Evolutionary conservation across 2,888 invertebrate species (phyloP).

Genomic region (Iselma pallidipennis): DNA sequence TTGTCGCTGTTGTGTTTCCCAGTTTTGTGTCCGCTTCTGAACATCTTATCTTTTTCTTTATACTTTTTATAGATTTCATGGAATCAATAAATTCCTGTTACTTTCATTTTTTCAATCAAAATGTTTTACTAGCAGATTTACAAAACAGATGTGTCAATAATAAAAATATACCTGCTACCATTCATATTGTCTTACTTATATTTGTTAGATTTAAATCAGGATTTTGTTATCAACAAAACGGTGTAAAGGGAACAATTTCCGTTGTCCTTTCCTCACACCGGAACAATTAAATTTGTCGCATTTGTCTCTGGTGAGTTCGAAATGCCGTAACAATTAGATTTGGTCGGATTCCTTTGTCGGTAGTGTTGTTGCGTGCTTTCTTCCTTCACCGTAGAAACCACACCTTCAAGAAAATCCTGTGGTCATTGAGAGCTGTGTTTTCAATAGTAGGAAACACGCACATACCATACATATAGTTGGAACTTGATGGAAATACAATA

Average conservation of each 20-base stretch:
- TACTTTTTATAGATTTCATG: too few species aligned
- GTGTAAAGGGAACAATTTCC: slow-evolving; percentile 5
- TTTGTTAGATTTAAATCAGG: not conserved
- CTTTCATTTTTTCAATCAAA: too few species aligned
- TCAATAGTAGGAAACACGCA: slow-evolving; percentile 15
- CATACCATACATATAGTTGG: not conserved
- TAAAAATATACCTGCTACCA: too few species aligned
- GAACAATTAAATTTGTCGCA: slow-evolving; percentile 31
- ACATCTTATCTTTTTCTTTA: too few species aligned
- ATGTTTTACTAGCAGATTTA: too few species aligned
- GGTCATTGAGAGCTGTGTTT: slow-evolving; percentile 12
- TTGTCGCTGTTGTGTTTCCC: too few species aligned
- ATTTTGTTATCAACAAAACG: not conserved
- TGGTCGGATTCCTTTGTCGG: slow-evolving; percentile 30
- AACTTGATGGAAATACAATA: not conserved
- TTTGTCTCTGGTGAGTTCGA: slow-evolving; percentile 28
- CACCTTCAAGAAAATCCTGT: slow-evolving; percentile 18
- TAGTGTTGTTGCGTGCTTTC: slow-evolving; percentile 14
- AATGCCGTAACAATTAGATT: slow-evolving; percentile 34
- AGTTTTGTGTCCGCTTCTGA: too few species aligned
- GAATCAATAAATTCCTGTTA: too few species aligned
- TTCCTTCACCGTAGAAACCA: not conserved
- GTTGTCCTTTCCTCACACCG: slow-evolving; percentile 19
- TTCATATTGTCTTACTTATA: too few species aligned
- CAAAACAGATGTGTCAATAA: too few species aligned